A percentile compares a stretch with the other conserved stretches of the same genome.
Conservation (phyloP, 2,113 vertebrate genomes). For the Cromileptes altivelis region DNA sequence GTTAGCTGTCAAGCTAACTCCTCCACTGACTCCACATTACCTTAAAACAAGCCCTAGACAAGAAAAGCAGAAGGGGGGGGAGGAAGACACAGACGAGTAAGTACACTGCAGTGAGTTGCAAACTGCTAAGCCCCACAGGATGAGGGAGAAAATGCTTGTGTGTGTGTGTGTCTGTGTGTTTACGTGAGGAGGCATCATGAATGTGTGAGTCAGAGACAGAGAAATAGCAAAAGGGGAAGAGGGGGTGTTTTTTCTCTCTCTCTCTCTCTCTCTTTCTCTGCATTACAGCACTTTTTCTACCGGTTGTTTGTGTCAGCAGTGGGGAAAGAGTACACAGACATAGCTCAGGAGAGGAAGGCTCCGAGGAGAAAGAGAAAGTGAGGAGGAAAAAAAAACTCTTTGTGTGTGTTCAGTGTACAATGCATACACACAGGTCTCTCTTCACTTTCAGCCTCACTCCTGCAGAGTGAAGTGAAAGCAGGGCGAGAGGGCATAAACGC, state of each 20-base stretch:
- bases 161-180: background rate
- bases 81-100: slow-evolving; percentile 52
- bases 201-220: slow-evolving; percentile 28
- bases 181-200: background rate
- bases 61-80: background rate
- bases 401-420: background rate
- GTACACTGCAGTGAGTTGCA: slow-evolving; percentile 48
- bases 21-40: slow-evolving; percentile 13
- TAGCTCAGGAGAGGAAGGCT: slow-evolving; percentile 51
- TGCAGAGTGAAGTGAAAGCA: slow-evolving; percentile 21
- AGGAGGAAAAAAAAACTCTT: background rate
- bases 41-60: slow-evolving; percentile 14
- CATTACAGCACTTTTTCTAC: slow-evolving; percentile 51
- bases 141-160: background rate
- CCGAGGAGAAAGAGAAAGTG: slow-evolving; percentile 18
- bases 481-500: slow-evolving; percentile 11
- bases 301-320: slow-evolving; percentile 63
- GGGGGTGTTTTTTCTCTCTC: slow-evolving; percentile 2
- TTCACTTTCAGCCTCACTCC: slow-evolving; percentile 22
- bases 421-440: background rate
- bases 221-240: slow-evolving; percentile 1
- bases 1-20: slow-evolving; percentile 62
- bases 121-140: slow-evolving; percentile 24
- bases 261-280: slow-evolving; percentile 18
- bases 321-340: slow-evolving; percentile 47